phyloP scores from a whole-genome alignment of 2,113 vertebrate genomes.

The Entelurus aequoreus region DNA sequence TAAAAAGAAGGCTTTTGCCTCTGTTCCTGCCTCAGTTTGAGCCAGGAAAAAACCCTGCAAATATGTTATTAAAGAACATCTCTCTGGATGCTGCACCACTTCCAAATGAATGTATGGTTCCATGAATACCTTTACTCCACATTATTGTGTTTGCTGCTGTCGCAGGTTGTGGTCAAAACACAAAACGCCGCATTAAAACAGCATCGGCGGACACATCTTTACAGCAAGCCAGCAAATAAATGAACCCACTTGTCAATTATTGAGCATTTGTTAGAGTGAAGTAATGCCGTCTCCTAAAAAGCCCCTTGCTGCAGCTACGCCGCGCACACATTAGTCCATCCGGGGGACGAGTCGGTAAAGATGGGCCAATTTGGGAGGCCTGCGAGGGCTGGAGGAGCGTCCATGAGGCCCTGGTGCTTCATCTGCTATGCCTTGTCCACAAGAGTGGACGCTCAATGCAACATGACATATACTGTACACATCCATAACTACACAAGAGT shows the following conservation, averaged over 20 bases:
- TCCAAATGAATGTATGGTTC: neutral
- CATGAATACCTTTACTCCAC: neutral
- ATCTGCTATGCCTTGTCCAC: constrained; percentile 65
- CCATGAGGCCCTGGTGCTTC: constrained; percentile 60
- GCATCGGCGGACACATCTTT: neutral
- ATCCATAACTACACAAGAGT: too few species aligned
- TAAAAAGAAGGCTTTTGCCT: too few species aligned
- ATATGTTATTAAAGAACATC: neutral
- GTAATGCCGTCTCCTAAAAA: constrained; percentile 61
- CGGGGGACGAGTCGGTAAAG: constrained; percentile 64
- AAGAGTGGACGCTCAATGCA: neutral
- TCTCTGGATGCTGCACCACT: neutral
- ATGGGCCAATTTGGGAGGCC: constrained; percentile 65
- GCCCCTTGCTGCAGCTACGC: constrained; percentile 59
- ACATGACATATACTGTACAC: too few species aligned
- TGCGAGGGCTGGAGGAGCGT: constrained; percentile 58
- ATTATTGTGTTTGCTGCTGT: neutral
- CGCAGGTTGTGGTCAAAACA: neutral
- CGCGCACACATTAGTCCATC: constrained; percentile 59
- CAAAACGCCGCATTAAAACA: neutral
- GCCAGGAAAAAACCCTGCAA: too few species aligned
- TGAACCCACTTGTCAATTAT: constrained; percentile 21
- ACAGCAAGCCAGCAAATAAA: constrained; percentile 19
- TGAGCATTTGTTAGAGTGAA: constrained; percentile 44
- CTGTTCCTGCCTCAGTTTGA: too few species aligned